phyloP scores from a whole-genome alignment of 2,888 invertebrate genomes.

The Rutpela maculata region DNA sequence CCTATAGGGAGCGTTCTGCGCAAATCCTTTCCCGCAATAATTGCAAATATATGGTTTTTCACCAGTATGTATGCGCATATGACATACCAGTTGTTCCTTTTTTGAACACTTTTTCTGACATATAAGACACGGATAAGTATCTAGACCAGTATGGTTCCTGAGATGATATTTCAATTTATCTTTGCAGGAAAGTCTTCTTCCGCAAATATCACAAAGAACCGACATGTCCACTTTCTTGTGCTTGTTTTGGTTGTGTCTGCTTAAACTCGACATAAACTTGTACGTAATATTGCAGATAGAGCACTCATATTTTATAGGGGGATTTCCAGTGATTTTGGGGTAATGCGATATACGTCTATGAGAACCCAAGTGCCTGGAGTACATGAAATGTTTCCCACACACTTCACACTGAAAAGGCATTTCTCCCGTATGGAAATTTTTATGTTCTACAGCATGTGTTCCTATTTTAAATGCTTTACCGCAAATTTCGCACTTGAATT shows the following conservation, averaged over 20 bases:
- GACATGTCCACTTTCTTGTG: constrained; percentile 72
- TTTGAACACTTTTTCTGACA: constrained; percentile 59
- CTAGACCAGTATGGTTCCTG: constrained; percentile 64
- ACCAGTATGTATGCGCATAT: constrained; percentile 63
- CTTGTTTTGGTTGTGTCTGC: constrained; percentile 69
- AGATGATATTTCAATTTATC: constrained; percentile 62
- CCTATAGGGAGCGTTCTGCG: constrained; percentile 60
- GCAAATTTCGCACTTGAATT: constrained; percentile 69
- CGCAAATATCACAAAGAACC: constrained; percentile 65
- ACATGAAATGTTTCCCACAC: constrained; percentile 75
- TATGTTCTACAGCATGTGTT: constrained; percentile 67
- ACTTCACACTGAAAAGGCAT: constrained; percentile 75
- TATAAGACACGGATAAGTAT: constrained; percentile 61
- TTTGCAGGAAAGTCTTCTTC: constrained; percentile 60
- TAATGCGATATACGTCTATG: constrained; percentile 75
- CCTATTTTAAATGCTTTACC: constrained; percentile 69
- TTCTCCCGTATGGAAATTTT: constrained; percentile 66
- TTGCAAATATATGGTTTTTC: constrained; percentile 62
- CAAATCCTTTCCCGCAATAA: constrained; percentile 64
- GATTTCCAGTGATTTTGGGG: constrained; percentile 66
- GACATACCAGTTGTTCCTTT: constrained; percentile 58
- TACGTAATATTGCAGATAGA: constrained; percentile 73
- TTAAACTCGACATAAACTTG: constrained; percentile 66
- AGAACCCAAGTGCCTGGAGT: constrained; percentile 74
- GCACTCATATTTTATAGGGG: constrained; percentile 71